Percentiles rank a stretch among this genome's conserved stretches.
These are phyloP conservation scores for Pentamera pediparva DNA, from an alignment of 53 echinoderm and acorn worm species.

Conservation along the genomic window DNA sequence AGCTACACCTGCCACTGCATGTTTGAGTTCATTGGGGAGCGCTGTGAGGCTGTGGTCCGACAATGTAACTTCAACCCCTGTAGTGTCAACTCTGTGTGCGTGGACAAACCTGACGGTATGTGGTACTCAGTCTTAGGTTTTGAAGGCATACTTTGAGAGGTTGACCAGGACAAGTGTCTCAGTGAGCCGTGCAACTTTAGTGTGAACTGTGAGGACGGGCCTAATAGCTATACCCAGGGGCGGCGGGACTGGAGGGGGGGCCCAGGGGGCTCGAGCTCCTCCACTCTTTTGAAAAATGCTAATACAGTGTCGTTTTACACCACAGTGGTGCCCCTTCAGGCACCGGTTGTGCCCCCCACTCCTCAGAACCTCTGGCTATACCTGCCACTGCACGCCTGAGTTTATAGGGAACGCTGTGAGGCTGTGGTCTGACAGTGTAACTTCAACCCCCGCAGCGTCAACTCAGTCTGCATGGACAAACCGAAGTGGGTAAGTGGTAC, in stretches of 20 bases:
- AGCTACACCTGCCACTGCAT: constrained; percentile 72
- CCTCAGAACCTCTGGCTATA: too few species aligned
- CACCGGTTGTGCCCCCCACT: too few species aligned
- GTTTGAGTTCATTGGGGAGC: constrained; percentile 68
- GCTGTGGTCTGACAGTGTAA: constrained; percentile 88
- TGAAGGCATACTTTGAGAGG: constrained; percentile 58
- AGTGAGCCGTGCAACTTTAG: constrained; percentile 88
- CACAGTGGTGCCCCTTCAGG: too few species aligned
- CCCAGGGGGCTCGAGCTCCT: too few species aligned
- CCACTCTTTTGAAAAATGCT: too few species aligned
- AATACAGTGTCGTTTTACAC: too few species aligned
- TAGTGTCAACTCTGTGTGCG: constrained; percentile 80
- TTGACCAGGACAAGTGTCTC: constrained; percentile 72
- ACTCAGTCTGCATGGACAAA: constrained; percentile 87
- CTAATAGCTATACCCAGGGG: constrained; percentile 77
- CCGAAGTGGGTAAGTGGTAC: too few species aligned
- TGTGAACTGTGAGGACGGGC: constrained; percentile 73
- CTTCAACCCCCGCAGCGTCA: constrained; percentile 82
- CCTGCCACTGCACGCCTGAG: constrained; percentile 64
- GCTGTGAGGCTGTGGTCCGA: constrained; percentile 86
- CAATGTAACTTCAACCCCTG: constrained; percentile 97
- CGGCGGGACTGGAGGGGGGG: too few species aligned
- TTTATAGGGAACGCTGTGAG: constrained; percentile 86
- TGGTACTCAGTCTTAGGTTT: constrained; percentile 45
- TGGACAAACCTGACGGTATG: constrained; percentile 79